Percentiles rank a stretch among this genome's conserved stretches.
These are phyloP conservation scores for Drosophila sproati DNA, from an alignment of 1,140 invertebrate species.

Conservation along the genomic window DNA sequence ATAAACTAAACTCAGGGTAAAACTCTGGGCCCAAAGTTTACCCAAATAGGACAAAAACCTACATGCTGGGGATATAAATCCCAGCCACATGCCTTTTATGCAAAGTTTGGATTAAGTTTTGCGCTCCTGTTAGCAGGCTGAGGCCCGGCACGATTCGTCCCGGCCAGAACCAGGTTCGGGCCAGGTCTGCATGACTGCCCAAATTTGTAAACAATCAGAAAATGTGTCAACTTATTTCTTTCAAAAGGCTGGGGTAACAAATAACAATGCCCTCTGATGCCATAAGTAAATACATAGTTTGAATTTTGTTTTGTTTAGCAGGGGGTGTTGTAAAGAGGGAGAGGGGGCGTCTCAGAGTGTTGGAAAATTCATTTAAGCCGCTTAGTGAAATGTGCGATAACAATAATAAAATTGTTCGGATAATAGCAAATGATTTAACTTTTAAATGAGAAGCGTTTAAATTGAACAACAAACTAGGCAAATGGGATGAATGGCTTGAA, in stretches of 20 bases:
- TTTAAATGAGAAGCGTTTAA: constrained; percentile 56
- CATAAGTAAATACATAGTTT: constrained; percentile 80
- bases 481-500: background rate
- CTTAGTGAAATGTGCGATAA: constrained; percentile 69
- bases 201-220: constrained; percentile 83
- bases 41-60: constrained; percentile 47
- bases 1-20: constrained; percentile 53
- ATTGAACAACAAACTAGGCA: constrained; percentile 32
- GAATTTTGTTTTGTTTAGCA: constrained; percentile 64
- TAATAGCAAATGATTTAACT: constrained; percentile 64
- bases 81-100: constrained; percentile 78
- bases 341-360: constrained; percentile 39
- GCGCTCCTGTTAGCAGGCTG: constrained; percentile 37
- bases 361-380: constrained; percentile 75
- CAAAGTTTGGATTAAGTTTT: constrained; percentile 82
- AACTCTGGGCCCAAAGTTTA: constrained; percentile 43
- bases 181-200: constrained; percentile 63
- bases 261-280: constrained; percentile 71
- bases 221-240: constrained; percentile 79
- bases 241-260: constrained; percentile 15
- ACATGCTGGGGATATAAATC: constrained; percentile 71
- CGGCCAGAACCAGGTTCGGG: background rate
- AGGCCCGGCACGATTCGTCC: constrained; percentile 25
- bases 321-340: background rate
- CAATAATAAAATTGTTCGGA: constrained; percentile 69